A percentile compares a stretch with the other conserved stretches of the same genome.
Evolutionary conservation across 2,113 vertebrate species (phyloP).

Genomic region (Cyprinodon variegatus): DNA sequence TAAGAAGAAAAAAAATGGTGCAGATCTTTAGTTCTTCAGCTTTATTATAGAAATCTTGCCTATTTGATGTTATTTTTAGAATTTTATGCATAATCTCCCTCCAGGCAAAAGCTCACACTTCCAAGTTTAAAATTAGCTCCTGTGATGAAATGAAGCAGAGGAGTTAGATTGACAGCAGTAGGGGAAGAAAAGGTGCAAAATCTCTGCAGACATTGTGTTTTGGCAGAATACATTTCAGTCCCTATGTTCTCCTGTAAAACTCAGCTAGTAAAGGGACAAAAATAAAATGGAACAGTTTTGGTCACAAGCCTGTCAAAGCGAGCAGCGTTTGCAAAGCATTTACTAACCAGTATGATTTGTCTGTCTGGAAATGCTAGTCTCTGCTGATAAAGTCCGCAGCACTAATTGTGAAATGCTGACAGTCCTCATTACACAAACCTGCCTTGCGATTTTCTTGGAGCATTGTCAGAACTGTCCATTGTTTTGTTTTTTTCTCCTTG

Average conservation of each 20-base stretch:
- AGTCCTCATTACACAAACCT: constrained; percentile 40
- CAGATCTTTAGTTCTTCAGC: not conserved
- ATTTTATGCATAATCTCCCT: not conserved
- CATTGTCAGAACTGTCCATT: constrained; percentile 1
- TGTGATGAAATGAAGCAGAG: constrained; percentile 3
- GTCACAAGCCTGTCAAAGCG: constrained; percentile 36
- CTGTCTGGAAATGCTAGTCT: constrained; percentile 27
- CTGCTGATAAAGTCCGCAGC: constrained; percentile 33
- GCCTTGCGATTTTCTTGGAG: constrained; percentile 28
- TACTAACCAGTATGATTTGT: constrained; percentile 33
- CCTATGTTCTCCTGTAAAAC: constrained; percentile 10
- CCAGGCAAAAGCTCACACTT: constrained; percentile 8
- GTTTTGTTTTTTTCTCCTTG: constrained; percentile 1
- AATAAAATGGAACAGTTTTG: not conserved
- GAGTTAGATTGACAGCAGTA: not conserved
- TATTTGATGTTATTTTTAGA: constrained; percentile 1
- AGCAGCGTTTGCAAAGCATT: constrained; percentile 21
- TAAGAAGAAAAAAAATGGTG: not conserved
- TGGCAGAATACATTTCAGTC: constrained; percentile 2
- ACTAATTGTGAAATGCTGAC: constrained; percentile 37
- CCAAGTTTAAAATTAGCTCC: constrained; percentile 2
- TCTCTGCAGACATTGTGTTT: not conserved
- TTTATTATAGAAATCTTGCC: not conserved
- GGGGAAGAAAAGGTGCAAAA: not conserved
- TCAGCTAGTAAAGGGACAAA: constrained; percentile 19